phyloP scores from a whole-genome alignment of 2,797 vertebrate species.

The Sphenopsis melanotis region DNA sequence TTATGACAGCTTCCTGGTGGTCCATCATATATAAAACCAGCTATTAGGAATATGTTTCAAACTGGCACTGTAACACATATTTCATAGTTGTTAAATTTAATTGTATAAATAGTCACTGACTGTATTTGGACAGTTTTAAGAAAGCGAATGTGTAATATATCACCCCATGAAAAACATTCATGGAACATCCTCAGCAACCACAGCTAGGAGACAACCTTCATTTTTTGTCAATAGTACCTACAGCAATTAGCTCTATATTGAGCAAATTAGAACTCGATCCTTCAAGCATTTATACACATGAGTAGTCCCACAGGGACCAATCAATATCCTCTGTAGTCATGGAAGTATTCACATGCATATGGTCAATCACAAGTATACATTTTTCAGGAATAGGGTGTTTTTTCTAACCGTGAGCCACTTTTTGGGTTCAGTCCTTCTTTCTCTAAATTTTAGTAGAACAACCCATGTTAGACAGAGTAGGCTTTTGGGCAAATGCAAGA shows the following conservation, averaged over 20 bases:
- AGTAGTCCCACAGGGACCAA: neutral
- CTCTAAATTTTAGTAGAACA: neutral
- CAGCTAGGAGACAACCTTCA: neutral
- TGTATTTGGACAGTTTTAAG: neutral
- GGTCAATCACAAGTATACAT: neutral
- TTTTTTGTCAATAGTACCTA: slow-evolving; percentile 11
- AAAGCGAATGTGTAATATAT: neutral
- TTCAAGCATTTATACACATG: neutral
- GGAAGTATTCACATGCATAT: neutral
- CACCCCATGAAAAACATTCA: neutral
- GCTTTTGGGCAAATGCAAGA: neutral
- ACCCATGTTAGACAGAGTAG: neutral
- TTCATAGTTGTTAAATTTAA: slow-evolving; percentile 42
- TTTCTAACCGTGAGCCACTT: neutral
- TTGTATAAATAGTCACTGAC: slow-evolving; percentile 33
- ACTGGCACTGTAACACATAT: neutral
- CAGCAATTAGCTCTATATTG: slow-evolving; percentile 40
- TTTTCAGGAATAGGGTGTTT: neutral
- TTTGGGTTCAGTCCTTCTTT: neutral
- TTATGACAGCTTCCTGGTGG: slow-evolving; percentile 36
- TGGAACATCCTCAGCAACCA: slow-evolving; percentile 1
- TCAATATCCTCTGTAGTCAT: slow-evolving; percentile 17
- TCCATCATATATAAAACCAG: slow-evolving; percentile 27
- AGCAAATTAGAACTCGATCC: slow-evolving; percentile 40
- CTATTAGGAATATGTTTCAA: slow-evolving; percentile 45